Percentiles rank a stretch among this genome's conserved stretches.
Evolutionary conservation across 2,888 invertebrate genomes (phyloP).

Genomic region (Uropetala carovei): DNA sequence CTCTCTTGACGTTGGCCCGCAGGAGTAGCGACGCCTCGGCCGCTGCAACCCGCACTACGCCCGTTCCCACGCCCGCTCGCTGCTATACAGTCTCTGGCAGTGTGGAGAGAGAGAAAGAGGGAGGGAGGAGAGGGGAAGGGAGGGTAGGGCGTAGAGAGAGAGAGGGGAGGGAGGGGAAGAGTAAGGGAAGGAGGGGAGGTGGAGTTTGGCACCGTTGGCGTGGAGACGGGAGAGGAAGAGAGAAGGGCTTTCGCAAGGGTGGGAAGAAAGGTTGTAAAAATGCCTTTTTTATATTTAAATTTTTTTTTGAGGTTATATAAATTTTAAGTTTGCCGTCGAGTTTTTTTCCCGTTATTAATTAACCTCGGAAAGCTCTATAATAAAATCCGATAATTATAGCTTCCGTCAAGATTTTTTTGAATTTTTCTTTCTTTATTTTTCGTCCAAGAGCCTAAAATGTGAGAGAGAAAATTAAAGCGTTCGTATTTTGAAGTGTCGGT

Average conservation of each 20-base stretch:
- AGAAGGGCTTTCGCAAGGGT: too few species aligned
- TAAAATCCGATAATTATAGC: not conserved
- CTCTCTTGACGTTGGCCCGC: not conserved
- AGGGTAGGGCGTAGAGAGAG: too few species aligned
- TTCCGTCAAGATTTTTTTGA: not conserved
- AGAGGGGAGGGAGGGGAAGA: not conserved
- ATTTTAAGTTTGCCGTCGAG: not conserved
- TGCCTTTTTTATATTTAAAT: not conserved
- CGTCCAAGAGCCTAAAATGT: too few species aligned
- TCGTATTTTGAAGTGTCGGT: not conserved
- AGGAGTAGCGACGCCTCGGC: not conserved
- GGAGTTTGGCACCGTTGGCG: not conserved
- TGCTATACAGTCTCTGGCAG: not conserved
- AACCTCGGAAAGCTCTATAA: not conserved
- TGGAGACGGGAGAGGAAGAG: not conserved
- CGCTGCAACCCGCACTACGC: conserved; percentile 25
- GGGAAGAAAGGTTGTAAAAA: not conserved
- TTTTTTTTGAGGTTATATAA: not conserved
- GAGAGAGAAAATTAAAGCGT: not conserved
- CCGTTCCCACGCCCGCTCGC: not conserved
- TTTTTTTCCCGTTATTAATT: conserved; percentile 20
- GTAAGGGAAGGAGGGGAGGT: not conserved
- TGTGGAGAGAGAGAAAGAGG: not conserved
- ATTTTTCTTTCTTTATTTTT: too few species aligned
- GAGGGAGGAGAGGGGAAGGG: not conserved